Evolutionary conservation across 1,140 invertebrate species (phyloP).

Genomic region (Caenorhabditis briggsae): DNA sequence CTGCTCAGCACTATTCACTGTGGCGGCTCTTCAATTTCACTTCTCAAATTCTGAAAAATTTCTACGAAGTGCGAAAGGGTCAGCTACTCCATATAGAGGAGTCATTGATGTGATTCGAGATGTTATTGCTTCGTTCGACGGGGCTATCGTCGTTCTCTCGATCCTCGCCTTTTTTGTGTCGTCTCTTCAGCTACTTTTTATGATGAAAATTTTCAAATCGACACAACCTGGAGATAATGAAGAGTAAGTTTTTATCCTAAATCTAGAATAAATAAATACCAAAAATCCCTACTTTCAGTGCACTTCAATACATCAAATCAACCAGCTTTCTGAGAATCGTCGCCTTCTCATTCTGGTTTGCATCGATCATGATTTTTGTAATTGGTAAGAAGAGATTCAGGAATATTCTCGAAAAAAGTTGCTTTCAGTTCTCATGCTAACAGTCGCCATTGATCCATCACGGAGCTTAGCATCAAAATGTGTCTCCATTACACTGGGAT

Average conservation of each 20-base stretch:
- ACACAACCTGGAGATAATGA: neutral
- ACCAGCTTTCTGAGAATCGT: slow-evolving; percentile 47
- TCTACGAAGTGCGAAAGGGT: neutral
- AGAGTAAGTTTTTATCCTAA: slow-evolving; percentile 8
- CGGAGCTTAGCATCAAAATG: slow-evolving; percentile 24
- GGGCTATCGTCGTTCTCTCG: slow-evolving; percentile 44
- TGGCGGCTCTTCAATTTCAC: neutral
- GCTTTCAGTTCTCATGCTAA: slow-evolving; percentile 24
- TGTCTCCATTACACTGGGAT: slow-evolving; percentile 33
- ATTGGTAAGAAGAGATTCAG: neutral
- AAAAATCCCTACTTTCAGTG: neutral
- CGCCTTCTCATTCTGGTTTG: slow-evolving; percentile 46
- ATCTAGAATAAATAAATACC: neutral
- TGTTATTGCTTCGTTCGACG: slow-evolving; percentile 22
- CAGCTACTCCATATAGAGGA: neutral
- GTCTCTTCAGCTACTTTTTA: slow-evolving; percentile 44
- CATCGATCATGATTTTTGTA: slow-evolving; percentile 19
- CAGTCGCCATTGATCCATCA: slow-evolving; percentile 25
- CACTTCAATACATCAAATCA: slow-evolving; percentile 37
- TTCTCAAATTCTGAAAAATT: slow-evolving; percentile 24
- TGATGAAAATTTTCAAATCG: slow-evolving; percentile 52
- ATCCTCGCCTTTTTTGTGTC: slow-evolving; percentile 29
- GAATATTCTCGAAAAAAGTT: neutral
- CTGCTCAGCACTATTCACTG: slow-evolving; percentile 23
- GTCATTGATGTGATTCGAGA: slow-evolving; percentile 32